A percentile compares a stretch with the other conserved stretches of the same genome.
Conservation (phyloP, 2,113 vertebrate genomes). For the Elachura formosa region DNA sequence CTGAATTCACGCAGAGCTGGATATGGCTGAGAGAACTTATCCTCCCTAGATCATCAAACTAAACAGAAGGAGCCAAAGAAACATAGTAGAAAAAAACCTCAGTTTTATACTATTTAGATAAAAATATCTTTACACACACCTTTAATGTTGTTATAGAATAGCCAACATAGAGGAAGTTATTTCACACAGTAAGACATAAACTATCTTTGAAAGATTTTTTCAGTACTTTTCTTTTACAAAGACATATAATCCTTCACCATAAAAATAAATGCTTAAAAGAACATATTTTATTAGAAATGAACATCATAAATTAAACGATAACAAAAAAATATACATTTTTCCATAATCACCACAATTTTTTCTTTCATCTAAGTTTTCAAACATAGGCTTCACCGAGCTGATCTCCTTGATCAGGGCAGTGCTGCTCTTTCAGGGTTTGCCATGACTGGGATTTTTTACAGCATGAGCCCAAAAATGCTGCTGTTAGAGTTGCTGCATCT, state of each 20-base stretch:
- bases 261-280: neutral
- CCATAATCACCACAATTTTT: too few species aligned
- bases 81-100: fast-evolving
- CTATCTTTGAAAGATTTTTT: neutral
- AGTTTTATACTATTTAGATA: neutral
- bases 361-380: neutral
- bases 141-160: neutral
- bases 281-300: neutral
- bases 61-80: neutral
- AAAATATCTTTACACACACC: neutral
- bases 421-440: neutral
- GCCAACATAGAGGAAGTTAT: neutral
- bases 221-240: neutral
- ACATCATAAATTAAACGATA: neutral
- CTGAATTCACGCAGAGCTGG: neutral
- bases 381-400: fast-evolving
- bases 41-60: neutral
- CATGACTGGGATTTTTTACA: neutral
- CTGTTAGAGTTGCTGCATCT: neutral
- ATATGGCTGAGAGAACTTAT: neutral
- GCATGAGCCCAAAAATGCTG: neutral
- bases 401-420: neutral
- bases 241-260: neutral
- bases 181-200: neutral
- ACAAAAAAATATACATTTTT: neutral